Conservation (phyloP, 2,113 vertebrate genomes). For the Dasyprocta punctata region DNA sequence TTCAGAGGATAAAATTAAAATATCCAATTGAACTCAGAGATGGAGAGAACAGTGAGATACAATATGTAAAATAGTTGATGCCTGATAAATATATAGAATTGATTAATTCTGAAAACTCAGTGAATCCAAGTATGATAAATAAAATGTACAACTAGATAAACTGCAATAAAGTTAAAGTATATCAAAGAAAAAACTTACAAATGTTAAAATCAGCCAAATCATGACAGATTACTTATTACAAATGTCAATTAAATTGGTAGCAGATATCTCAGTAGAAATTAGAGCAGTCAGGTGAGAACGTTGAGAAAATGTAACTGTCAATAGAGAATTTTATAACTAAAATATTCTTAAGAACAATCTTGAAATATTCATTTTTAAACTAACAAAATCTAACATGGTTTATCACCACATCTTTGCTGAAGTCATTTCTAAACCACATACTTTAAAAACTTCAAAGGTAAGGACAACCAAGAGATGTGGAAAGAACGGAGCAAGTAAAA, state of each 20-base stretch:
- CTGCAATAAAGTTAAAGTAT: background rate
- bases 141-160: background rate
- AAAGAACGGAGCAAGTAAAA: background rate
- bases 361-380: background rate
- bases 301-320: background rate
- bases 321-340: background rate
- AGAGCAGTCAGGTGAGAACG: background rate
- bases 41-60: background rate
- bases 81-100: background rate
- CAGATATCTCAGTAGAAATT: background rate
- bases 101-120: background rate
- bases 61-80: background rate
- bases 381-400: background rate
- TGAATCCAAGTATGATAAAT: background rate
- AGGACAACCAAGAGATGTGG: background rate
- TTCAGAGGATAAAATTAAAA: background rate
- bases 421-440: background rate
- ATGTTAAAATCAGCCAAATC: background rate
- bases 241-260: background rate
- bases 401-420: background rate
- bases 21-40: background rate
- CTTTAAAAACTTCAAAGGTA: background rate
- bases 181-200: background rate
- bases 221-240: background rate
- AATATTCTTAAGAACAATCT: background rate